phyloP scores from a whole-genome alignment of 1,140 invertebrate species.

The Marisa cornuarietis region DNA sequence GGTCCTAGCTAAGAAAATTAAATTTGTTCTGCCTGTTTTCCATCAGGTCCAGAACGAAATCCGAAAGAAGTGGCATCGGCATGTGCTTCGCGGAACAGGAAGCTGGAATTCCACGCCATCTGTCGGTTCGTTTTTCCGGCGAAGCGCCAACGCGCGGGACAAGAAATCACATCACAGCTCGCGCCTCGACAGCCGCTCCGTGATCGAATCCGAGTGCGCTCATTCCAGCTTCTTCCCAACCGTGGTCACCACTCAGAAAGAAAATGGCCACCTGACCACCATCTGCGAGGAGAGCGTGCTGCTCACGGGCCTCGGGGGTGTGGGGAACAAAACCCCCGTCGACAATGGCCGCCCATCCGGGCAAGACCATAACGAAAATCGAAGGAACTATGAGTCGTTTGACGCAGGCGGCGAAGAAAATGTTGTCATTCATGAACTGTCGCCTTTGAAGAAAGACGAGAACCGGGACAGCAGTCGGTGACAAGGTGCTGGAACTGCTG shows the following conservation, averaged over 20 bases:
- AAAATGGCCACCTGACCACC: constrained; percentile 5
- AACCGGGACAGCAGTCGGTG: too few species aligned
- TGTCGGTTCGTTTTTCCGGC: constrained; percentile 7
- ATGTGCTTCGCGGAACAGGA: constrained; percentile 10
- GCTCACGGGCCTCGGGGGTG: background rate
- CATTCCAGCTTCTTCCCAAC: background rate
- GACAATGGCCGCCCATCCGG: too few species aligned
- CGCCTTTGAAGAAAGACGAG: too few species aligned
- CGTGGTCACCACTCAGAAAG: background rate
- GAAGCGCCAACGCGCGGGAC: background rate
- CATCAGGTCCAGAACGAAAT: constrained; percentile 41
- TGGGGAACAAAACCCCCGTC: background rate
- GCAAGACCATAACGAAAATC: too few species aligned
- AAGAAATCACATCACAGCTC: background rate
- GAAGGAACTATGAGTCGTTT: too few species aligned
- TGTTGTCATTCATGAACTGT: too few species aligned
- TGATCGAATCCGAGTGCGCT: background rate
- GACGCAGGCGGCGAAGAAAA: too few species aligned
- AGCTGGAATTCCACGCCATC: constrained; percentile 13
- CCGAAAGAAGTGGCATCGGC: constrained; percentile 36
- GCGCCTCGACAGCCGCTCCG: background rate
- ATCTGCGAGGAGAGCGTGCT: constrained; percentile 16
- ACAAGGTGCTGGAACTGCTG: too few species aligned
- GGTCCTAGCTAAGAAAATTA: too few species aligned
- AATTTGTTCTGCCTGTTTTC: background rate